These are phyloP conservation scores for Apteryx mantelli DNA, from an alignment of 2,113 vertebrate genomes.

Conservation along the genomic window DNA sequence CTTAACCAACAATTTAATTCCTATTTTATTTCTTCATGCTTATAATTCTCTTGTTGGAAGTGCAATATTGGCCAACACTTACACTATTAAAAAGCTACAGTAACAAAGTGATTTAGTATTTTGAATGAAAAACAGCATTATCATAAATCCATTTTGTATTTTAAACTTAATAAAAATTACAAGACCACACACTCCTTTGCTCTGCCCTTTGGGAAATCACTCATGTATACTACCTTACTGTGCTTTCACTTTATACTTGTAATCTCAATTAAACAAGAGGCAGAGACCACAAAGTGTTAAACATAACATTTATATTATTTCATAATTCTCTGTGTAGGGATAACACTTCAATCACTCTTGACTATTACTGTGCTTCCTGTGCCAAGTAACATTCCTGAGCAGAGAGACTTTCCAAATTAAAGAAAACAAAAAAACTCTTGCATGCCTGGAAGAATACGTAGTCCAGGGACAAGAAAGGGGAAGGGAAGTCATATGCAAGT, in stretches of 20 bases:
- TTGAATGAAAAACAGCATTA: not conserved
- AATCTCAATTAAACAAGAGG: not conserved
- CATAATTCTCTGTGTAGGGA: not conserved
- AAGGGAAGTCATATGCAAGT: not conserved
- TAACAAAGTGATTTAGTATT: not conserved
- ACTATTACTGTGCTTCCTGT: not conserved
- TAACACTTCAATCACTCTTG: not conserved
- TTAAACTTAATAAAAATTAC: not conserved
- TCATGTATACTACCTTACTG: not conserved
- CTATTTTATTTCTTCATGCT: not conserved
- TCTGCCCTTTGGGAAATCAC: constrained; percentile 7
- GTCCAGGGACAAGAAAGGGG: not conserved
- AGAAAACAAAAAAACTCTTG: not conserved
- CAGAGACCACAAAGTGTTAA: not conserved
- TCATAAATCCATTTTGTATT: not conserved
- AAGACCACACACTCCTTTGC: not conserved
- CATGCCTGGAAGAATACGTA: not conserved
- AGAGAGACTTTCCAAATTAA: constrained; percentile 4
- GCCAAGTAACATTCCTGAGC: constrained; percentile 9
- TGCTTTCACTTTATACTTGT: not conserved
- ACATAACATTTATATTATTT: not conserved
- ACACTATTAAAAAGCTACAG: not conserved
- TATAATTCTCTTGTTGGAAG: not conserved
- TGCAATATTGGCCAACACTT: not conserved
- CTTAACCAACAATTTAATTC: not conserved